Conservation (phyloP, 2,113 vertebrate species). For the Pachypanchax playfairii region DNA sequence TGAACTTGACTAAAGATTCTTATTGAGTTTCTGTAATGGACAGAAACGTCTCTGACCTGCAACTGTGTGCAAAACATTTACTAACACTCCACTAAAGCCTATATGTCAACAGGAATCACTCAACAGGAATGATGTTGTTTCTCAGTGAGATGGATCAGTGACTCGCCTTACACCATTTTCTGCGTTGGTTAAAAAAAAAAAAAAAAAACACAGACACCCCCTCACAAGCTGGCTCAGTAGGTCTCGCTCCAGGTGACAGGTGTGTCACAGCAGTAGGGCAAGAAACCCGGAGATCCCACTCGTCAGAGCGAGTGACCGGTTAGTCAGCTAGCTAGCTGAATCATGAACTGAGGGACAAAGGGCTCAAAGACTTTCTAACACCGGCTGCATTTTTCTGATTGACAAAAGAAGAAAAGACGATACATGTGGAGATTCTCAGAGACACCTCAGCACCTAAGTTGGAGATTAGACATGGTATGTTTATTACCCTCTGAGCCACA, state of each 20-base stretch:
- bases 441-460: conserved; percentile 17
- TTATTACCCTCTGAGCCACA: conserved; percentile 51
- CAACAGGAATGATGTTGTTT: conserved; percentile 38
- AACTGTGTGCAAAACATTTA: conserved; percentile 32
- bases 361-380: conserved; percentile 22
- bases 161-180: conserved; percentile 42
- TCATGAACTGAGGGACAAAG: conserved; percentile 40
- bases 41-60: conserved; percentile 21
- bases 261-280: conserved; percentile 39
- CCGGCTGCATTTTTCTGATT: conserved; percentile 22
- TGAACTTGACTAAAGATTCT: conserved; percentile 1
- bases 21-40: conserved; percentile 3
- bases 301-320: conserved; percentile 51
- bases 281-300: conserved; percentile 41
- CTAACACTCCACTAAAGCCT: conserved; percentile 28
- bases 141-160: conserved; percentile 12
- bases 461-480: conserved; percentile 53
- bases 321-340: conserved; percentile 50
- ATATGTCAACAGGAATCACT: conserved; percentile 38
- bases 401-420: conserved; percentile 25
- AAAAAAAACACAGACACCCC: conserved; percentile 12
- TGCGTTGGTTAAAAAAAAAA: too few relatives aligned
- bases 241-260: conserved; percentile 54
- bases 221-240: neutral
- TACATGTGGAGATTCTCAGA: conserved; percentile 16